Percentiles rank a stretch among this genome's conserved stretches.
Conservation (phyloP, 2,797 vertebrate species). For the Pantherophis alleghaniensis region DNA sequence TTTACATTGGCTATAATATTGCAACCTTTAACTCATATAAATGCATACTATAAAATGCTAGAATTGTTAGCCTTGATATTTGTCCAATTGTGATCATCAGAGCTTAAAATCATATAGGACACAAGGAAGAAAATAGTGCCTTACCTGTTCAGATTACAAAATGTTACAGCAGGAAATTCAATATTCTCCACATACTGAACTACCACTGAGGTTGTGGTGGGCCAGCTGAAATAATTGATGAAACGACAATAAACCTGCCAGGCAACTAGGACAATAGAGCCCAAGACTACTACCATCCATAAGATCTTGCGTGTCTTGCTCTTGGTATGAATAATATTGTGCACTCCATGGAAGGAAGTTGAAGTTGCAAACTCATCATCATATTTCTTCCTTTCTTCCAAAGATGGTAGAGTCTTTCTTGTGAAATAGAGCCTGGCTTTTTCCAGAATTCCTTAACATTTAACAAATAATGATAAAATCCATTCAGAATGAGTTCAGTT, state of each 20-base stretch:
- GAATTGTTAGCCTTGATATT: background rate
- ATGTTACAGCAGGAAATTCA: constrained; percentile 74
- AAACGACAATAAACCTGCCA: constrained; percentile 71
- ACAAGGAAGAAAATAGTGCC: background rate
- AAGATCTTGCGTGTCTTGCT: constrained; percentile 59
- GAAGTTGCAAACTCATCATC: constrained; percentile 69
- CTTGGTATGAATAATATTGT: constrained; percentile 59
- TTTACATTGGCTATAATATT: background rate
- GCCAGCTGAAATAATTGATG: constrained; percentile 74
- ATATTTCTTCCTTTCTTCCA: constrained; percentile 65
- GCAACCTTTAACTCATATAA: background rate
- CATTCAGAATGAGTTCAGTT: background rate
- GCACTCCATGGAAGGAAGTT: constrained; percentile 73
- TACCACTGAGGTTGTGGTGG: constrained; percentile 70
- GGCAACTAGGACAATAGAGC: constrained; percentile 51
- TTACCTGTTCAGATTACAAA: constrained; percentile 80
- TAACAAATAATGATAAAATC: background rate
- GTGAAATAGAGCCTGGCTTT: constrained; percentile 62
- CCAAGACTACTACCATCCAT: constrained; percentile 65
- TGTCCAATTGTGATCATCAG: background rate
- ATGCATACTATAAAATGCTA: background rate
- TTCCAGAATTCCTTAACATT: constrained; percentile 61
- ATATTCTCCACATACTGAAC: constrained; percentile 73
- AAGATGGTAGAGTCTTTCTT: constrained; percentile 57
- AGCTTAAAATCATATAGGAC: background rate